These are phyloP conservation scores for Scaptomyza pallida DNA, from an alignment of 1,140 invertebrate species.

Conservation along the genomic window DNA sequence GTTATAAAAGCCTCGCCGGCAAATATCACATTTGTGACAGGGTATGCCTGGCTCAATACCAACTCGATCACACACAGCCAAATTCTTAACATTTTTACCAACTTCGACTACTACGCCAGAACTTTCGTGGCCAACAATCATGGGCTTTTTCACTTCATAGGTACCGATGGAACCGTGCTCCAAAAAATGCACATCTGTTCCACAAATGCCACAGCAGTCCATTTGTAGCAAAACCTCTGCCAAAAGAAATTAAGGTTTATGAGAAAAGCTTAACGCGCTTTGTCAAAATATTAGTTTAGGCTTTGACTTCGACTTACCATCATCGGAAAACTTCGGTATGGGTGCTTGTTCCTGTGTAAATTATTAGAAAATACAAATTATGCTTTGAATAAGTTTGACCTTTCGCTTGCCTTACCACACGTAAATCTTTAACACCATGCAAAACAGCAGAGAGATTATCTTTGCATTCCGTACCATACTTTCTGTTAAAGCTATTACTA, in stretches of 20 bases:
- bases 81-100: not conserved
- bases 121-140: not conserved
- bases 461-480: not conserved
- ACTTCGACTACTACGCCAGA: not conserved
- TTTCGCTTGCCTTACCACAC: too few relatives aligned
- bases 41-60: not conserved
- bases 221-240: too few relatives aligned
- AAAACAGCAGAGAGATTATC: too few relatives aligned
- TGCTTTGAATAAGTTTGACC: too few relatives aligned
- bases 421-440: not conserved
- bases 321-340: too few relatives aligned
- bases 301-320: too few relatives aligned
- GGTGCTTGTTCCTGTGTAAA: too few relatives aligned
- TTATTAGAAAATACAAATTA: too few relatives aligned
- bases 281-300: too few relatives aligned
- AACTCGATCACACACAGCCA: not conserved
- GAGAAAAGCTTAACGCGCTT: too few relatives aligned
- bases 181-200: not conserved
- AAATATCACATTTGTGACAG: not conserved
- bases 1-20: slow-evolving; percentile 88
- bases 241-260: too few relatives aligned
- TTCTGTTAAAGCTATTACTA: not conserved
- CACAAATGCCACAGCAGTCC: not conserved
- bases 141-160: not conserved
- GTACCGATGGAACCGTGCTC: not conserved